These are phyloP conservation scores for Gerris lacustris DNA, from an alignment of 2,888 invertebrate genomes.

Conservation along the genomic window DNA sequence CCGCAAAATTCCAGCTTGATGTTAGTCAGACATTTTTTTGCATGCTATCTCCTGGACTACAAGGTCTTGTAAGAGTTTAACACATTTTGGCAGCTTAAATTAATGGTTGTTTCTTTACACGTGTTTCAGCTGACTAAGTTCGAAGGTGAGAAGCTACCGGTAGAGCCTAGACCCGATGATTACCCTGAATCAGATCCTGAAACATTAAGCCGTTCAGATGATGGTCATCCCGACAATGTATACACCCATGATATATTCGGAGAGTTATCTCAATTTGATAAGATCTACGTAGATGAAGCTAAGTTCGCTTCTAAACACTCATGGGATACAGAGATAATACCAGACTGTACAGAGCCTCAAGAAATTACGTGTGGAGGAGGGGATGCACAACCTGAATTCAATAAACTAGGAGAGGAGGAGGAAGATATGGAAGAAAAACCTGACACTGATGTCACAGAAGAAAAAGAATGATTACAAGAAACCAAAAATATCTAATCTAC, in stretches of 20 bases:
- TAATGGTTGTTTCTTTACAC: neutral
- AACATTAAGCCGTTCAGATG: slow-evolving; percentile 13
- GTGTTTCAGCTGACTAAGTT: slow-evolving; percentile 15
- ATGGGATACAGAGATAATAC: slow-evolving; percentile 22
- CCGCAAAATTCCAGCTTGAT: too few species aligned
- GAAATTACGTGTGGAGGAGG: neutral
- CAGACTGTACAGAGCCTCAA: neutral
- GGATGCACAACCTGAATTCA: neutral
- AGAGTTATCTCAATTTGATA: slow-evolving; percentile 24
- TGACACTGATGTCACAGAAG: too few species aligned
- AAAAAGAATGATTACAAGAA: too few species aligned
- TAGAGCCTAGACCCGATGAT: slow-evolving; percentile 23
- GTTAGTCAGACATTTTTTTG: too few species aligned
- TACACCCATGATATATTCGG: slow-evolving; percentile 23
- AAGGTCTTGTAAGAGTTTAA: too few species aligned
- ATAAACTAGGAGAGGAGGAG: too few species aligned
- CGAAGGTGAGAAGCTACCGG: slow-evolving; percentile 19
- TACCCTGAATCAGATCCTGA: slow-evolving; percentile 23
- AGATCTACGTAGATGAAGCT: slow-evolving; percentile 24
- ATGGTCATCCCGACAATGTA: slow-evolving; percentile 14
- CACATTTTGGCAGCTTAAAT: too few species aligned
- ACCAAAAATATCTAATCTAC: too few species aligned
- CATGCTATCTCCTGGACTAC: too few species aligned
- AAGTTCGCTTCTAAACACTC: slow-evolving; percentile 17
- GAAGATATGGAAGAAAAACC: too few species aligned